Conservation (phyloP, 2,888 invertebrate genomes). For the Calameuta filiformis region DNA sequence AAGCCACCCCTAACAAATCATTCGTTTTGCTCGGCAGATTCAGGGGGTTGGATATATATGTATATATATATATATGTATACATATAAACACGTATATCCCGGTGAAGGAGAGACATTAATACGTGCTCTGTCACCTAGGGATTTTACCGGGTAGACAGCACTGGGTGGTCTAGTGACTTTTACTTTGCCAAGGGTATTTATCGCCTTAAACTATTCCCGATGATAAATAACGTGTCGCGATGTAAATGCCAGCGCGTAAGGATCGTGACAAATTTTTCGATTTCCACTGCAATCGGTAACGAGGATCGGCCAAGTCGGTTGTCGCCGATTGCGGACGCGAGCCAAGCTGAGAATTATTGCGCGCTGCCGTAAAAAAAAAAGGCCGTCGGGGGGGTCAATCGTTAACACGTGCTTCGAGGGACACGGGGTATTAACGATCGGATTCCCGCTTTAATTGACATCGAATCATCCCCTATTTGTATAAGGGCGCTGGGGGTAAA, state of each 20-base stretch:
- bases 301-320: too few relatives aligned
- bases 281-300: not conserved
- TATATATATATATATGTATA: not conserved
- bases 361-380: not conserved
- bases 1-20: conserved; percentile 55
- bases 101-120: conserved; percentile 28
- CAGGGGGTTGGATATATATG: conserved; percentile 3
- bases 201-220: not conserved
- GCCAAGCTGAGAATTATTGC: not conserved
- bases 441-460: not conserved
- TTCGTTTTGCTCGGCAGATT: conserved; percentile 46
- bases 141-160: not conserved
- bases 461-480: not conserved
- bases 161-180: not conserved
- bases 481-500: not conserved
- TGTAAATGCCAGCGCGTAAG: too few relatives aligned
- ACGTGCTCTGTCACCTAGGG: conserved; percentile 14
- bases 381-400: too few relatives aligned
- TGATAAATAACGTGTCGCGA: not conserved
- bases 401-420: too few relatives aligned
- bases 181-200: not conserved
- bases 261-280: too few relatives aligned
- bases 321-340: not conserved
- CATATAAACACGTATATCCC: not conserved
- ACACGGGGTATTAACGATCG: not conserved